Evolutionary conservation across 2,113 vertebrate species (phyloP), one percentile per base, ranked within the genome.

Genomic region (Merops nubicus): DNA sequence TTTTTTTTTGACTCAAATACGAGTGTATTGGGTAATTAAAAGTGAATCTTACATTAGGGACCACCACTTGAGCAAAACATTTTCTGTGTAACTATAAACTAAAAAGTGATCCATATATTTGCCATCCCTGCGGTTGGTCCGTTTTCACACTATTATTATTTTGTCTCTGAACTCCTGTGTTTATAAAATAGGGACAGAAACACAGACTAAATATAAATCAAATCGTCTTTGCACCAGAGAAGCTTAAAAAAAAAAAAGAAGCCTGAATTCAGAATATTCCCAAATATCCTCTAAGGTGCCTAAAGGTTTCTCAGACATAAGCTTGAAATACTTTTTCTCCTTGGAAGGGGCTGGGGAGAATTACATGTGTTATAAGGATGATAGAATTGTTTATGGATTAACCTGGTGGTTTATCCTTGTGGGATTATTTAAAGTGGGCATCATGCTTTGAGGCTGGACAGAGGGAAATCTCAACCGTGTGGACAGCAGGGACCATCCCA

Each of bases 191-290:
- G 57, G 81, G 54, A 92, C 42, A 77, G 85, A 91, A 93, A 69
- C 91, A 93, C 96, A 98, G 97, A 98, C 97, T 97, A 97, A 98
- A 98, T 97, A 98, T 93, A 97, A 94, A 92, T 76, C 74, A 34
- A 88, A 94, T 63, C 4, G 3, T 43, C 36, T 79, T 92, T 85
- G 51, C 40, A 75, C 18, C 72, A 57, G 43, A 75, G 56, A 60
- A 79, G 42, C 36, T n/a, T n/a, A 60, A 47, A 53, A 42, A 57
- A 60, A 36, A 29, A 63, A 63, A 45, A 50, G 13, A 15, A 86
- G 38, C 8, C 26, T 81, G 77, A 83, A 92, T 88, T 89, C 67
- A 51, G 72, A 94, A 88, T 91, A 84, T 91, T 90, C 76, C 62
- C 78, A 75, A 34, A 91, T 89, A 88, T 50, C n/a, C 91, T 54